Evolutionary conservation across 2,888 invertebrate species (phyloP).

Genomic region (Cheiracanthium punctorium): DNA sequence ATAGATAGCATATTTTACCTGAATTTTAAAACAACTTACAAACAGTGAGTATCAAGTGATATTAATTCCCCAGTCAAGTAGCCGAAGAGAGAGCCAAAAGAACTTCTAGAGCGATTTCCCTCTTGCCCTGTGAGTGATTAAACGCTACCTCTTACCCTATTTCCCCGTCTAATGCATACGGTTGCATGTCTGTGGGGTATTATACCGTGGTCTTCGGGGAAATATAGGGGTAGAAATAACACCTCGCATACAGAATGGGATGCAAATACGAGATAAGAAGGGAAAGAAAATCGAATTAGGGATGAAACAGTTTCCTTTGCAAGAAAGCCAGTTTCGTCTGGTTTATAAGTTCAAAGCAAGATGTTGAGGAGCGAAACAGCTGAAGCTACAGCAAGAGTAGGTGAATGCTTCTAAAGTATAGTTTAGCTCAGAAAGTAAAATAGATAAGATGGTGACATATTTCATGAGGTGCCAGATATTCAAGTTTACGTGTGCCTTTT

Average conservation of each 20-base stretch:
- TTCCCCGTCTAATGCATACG: not conserved
- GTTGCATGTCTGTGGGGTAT: not conserved
- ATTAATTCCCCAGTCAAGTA: not conserved
- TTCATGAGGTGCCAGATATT: too few species aligned
- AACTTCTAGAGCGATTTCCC: not conserved
- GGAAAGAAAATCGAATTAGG: not conserved
- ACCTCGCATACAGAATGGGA: not conserved
- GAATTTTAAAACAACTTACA: too few species aligned
- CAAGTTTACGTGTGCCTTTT: too few species aligned
- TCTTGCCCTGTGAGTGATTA: slow-evolving; percentile 3
- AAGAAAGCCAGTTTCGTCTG: not conserved
- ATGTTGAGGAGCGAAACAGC: too few species aligned
- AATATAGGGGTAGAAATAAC: not conserved
- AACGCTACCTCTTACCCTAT: not conserved
- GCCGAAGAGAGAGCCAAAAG: not conserved
- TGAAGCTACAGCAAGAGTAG: too few species aligned
- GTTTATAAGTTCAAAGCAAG: not conserved
- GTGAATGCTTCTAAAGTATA: too few species aligned
- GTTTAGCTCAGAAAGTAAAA: too few species aligned
- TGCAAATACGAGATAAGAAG: not conserved
- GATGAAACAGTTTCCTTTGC: not conserved
- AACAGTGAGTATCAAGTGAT: not conserved
- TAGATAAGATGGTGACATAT: too few species aligned
- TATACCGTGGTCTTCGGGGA: not conserved
- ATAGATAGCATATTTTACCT: too few species aligned